Conservation (phyloP, 2,797 vertebrate species). For the Eremophila alpestris region DNA sequence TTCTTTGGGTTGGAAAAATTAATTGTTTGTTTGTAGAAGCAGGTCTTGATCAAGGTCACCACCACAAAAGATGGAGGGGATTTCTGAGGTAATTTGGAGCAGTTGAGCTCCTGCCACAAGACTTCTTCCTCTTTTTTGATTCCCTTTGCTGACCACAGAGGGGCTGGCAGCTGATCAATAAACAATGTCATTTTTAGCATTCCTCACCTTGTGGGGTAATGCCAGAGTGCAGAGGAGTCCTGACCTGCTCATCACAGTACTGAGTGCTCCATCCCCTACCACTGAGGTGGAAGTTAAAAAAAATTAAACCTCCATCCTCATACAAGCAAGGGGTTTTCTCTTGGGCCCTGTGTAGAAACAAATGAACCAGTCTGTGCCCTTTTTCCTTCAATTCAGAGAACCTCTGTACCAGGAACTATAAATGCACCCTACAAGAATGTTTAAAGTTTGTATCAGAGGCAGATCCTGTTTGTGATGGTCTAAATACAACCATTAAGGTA, state of each 20-base stretch:
- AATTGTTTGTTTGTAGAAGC: background rate
- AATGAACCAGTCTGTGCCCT: background rate
- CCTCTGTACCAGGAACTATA: background rate
- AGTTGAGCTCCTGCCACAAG: background rate
- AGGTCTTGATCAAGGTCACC: too few relatives aligned
- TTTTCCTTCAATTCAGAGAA: background rate
- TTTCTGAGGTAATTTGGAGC: background rate
- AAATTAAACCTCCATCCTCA: background rate
- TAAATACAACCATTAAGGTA: background rate
- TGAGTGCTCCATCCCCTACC: background rate
- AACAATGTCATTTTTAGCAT: background rate
- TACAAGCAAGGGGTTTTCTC: background rate
- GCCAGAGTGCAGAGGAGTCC: background rate
- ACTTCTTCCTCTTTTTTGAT: background rate
- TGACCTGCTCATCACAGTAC: background rate
- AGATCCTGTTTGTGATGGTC: background rate
- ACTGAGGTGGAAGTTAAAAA: background rate
- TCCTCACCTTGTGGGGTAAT: background rate
- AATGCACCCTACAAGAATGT: background rate
- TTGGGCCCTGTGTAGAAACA: background rate
- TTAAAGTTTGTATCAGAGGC: background rate
- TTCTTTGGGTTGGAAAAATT: background rate
- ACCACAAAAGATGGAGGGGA: too few relatives aligned
- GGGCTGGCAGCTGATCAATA: background rate
- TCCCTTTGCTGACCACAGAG: rapidly evolving